Evolutionary conservation across 2,113 vertebrate species (phyloP), one percentile per base, ranked within the genome.

Genomic region (Bungarus multicinctus): DNA sequence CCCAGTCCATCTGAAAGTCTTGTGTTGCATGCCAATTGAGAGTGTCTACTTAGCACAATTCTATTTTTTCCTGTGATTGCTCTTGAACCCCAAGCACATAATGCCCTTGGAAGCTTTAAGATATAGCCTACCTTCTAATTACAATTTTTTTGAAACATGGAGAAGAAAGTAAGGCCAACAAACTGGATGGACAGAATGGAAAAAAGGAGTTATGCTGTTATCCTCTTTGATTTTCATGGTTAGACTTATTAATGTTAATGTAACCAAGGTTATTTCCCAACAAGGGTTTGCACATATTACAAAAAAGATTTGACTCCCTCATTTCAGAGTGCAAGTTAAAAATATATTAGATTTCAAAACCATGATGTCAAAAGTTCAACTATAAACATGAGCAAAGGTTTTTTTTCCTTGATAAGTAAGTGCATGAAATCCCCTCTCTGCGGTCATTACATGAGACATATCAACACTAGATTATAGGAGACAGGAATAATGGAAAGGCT

Each of bases 401-500:
- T 45, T 43, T 27, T 87, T 20, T n/a, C 85, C 85, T 9, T 86
- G 74, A 93, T 81, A 91, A 91, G 8, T 60, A 47, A 87, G 53
- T 52, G 74, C 22, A 86, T 43, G 6, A 87, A 93, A 86, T 90
- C 16, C 74, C 45, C 30, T 30, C 81, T 90, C 52, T 34, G 8
- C 14, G 45, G 55, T 47, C 43, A 20, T 25, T 47, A 34, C 5
- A 43, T 90, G 89, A 45, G 22, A 2, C 14, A 30, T 1, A 18
- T 86, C 85, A 10, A 64, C 88, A 60, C 64, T 87, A 93, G 93
- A 93, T 45, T 30, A 87, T 30, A 90, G 87, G 89, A 94, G 92
- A 85, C 58, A 34, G 89, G 87, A 90, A 58, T 86, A 25, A 43
- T n/a, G 12, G 45, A 74, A 87, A 34, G 10, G 95, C 54, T 54